Percentiles rank a stretch among this genome's conserved stretches.
Conservation (phyloP, 2,797 vertebrate genomes). For the Sciaenops ocellatus region DNA sequence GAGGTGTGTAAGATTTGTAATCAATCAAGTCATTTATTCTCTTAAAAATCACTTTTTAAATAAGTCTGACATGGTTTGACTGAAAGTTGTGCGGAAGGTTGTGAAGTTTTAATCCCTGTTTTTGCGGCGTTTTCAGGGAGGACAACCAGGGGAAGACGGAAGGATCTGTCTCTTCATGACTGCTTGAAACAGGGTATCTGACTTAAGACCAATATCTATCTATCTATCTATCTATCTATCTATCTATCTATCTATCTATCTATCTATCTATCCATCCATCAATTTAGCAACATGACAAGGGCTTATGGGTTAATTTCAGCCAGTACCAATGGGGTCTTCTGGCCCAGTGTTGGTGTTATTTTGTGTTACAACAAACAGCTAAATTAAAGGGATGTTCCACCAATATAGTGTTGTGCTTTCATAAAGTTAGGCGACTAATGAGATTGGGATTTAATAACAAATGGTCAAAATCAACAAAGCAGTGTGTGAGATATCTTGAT, state of each 20-base stretch:
- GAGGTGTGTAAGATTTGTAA: conserved; percentile 54
- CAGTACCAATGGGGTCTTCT: too few relatives aligned
- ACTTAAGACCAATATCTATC: not conserved
- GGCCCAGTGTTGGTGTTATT: not conserved
- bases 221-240: too few relatives aligned
- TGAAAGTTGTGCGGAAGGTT: conserved; percentile 14
- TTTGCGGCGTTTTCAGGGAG: conserved; percentile 37
- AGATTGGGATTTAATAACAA: not conserved
- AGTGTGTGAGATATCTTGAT: not conserved
- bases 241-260: conserved; percentile 8
- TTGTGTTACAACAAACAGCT: not conserved
- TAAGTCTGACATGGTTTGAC: not conserved
- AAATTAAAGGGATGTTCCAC: not conserved
- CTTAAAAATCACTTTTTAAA: not conserved
- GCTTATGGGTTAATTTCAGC: too few relatives aligned
- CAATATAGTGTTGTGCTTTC: not conserved
- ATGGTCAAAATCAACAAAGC: not conserved
- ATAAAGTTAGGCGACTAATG: not conserved
- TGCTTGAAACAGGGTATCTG: conserved; percentile 55
- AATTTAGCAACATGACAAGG: not conserved
- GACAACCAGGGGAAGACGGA: conserved; percentile 11
- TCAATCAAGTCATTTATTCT: too few relatives aligned
- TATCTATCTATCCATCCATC: conserved; percentile 29
- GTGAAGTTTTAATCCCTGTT: conserved; percentile 48
- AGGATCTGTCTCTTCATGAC: conserved; percentile 38